Percentiles rank a stretch among this genome's conserved stretches.
phyloP scores from a whole-genome alignment of 1,140 invertebrate species.

The Sesamia nonagrioides region DNA sequence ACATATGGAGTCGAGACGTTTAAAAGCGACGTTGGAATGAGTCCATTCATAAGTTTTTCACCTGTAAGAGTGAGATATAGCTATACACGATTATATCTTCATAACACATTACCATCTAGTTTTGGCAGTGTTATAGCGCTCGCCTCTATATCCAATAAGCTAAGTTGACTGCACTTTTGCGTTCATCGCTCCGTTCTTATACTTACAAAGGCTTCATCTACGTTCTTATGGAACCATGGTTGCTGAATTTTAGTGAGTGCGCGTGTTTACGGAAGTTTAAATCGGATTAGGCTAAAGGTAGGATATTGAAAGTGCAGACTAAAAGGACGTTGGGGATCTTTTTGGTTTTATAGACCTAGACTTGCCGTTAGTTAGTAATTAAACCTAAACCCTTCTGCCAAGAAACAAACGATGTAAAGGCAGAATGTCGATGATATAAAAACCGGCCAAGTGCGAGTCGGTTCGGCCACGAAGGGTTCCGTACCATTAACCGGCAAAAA shows the following conservation, averaged over 20 bases:
- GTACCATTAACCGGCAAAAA: no score
- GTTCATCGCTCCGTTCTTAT: conserved; percentile 1
- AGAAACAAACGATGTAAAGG: no score
- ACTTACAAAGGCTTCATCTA: neutral
- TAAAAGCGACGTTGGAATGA: neutral
- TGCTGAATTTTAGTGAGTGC: neutral
- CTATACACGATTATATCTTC: neutral
- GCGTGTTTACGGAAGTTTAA: neutral
- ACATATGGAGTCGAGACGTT: no score
- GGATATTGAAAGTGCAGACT: no score
- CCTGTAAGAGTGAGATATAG: neutral
- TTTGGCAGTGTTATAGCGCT: neutral
- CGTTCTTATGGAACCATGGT: neutral
- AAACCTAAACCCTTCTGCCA: no score
- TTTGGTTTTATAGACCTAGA: no score
- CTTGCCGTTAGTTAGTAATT: neutral
- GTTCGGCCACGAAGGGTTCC: no score
- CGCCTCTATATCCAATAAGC: conserved; percentile 3
- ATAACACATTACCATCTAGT: neutral
- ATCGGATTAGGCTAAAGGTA: neutral
- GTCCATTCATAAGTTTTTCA: neutral
- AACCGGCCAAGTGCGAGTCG: no score
- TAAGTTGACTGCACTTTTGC: neutral
- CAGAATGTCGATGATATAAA: no score
- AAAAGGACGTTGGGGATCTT: no score